Evolutionary conservation across 23 tunicate genomes (phyloP).

Genomic region (Clavelina lepadiformis): DNA sequence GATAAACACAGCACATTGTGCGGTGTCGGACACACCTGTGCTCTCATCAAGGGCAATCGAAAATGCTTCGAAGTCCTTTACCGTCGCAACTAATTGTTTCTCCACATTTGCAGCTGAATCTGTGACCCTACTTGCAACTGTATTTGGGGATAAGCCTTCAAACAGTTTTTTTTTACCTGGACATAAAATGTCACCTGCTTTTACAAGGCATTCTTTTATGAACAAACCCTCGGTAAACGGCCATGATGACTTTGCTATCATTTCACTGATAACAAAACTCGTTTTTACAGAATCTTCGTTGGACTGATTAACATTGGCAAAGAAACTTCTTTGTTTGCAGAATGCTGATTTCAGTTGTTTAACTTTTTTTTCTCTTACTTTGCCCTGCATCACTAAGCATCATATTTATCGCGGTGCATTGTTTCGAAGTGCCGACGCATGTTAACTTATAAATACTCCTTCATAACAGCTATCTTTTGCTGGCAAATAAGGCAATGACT

Average conservation of each 20-base stretch:
- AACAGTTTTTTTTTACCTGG: constrained; percentile 22
- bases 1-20: constrained; percentile 60
- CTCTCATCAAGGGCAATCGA: constrained; percentile 33
- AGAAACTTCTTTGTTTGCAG: too few species aligned
- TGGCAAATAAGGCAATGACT: too few species aligned
- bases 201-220: constrained; percentile 28
- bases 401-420: too few species aligned
- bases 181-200: constrained; percentile 39
- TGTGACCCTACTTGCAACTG: constrained; percentile 24
- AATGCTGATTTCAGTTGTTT: too few species aligned
- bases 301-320: too few species aligned
- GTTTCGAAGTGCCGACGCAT: too few species aligned
- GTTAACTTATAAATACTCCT: too few species aligned
- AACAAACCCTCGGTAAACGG: constrained; percentile 29
- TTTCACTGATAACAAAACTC: constrained; percentile 38
- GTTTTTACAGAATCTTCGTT: constrained; percentile 20
- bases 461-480: too few species aligned
- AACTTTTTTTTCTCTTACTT: too few species aligned
- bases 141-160: constrained; percentile 21
- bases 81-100: too few species aligned
- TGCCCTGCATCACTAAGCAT: too few species aligned
- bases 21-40: constrained; percentile 42
- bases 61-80: neutral
- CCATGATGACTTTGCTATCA: constrained; percentile 24
- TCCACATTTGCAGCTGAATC: constrained; percentile 22